Evolutionary conservation across 2,888 invertebrate genomes (phyloP).

Genomic region (Xylocampa areola): DNA sequence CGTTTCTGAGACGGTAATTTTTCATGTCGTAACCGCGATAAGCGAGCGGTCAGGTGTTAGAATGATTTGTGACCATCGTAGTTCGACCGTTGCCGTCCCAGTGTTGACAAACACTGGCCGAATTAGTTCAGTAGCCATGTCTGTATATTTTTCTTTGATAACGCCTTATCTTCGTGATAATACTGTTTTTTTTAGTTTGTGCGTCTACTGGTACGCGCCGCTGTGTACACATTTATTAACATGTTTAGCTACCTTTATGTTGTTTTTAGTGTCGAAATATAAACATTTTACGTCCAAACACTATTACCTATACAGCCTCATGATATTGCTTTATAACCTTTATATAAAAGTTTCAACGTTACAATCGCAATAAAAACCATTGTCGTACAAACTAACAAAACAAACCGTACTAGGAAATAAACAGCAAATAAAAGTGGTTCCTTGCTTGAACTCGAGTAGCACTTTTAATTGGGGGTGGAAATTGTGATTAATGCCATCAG

Average conservation of each 20-base stretch:
- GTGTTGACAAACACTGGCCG: conserved; percentile 71
- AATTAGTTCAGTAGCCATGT: conserved; percentile 53
- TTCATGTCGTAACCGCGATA: conserved; percentile 85
- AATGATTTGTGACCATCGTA: conserved; percentile 83
- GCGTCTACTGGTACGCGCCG: conserved; percentile 32
- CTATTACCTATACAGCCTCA: conserved; percentile 37
- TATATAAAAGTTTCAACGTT: conserved; percentile 72
- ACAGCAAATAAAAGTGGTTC: conserved; percentile 74
- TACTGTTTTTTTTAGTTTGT: conserved; percentile 49
- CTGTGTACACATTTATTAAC: conserved; percentile 33
- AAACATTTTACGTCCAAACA: conserved; percentile 25
- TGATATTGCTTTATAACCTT: conserved; percentile 63
- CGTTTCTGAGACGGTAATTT: conserved; percentile 83
- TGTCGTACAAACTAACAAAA: conserved; percentile 77
- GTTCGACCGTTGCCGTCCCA: conserved; percentile 63
- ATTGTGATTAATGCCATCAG: conserved; percentile 88
- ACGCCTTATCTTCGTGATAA: conserved; percentile 55
- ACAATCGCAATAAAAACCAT: conserved; percentile 78
- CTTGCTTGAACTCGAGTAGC: conserved; percentile 68
- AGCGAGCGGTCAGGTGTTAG: conserved; percentile 84
- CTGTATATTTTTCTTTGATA: conserved; percentile 58
- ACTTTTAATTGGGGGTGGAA: conserved; percentile 88
- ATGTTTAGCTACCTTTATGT: conserved; percentile 27
- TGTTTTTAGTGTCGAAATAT: conserved; percentile 34
- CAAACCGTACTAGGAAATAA: conserved; percentile 78